Conservation (phyloP, 1,140 invertebrate species). For the Solen grandis region DNA sequence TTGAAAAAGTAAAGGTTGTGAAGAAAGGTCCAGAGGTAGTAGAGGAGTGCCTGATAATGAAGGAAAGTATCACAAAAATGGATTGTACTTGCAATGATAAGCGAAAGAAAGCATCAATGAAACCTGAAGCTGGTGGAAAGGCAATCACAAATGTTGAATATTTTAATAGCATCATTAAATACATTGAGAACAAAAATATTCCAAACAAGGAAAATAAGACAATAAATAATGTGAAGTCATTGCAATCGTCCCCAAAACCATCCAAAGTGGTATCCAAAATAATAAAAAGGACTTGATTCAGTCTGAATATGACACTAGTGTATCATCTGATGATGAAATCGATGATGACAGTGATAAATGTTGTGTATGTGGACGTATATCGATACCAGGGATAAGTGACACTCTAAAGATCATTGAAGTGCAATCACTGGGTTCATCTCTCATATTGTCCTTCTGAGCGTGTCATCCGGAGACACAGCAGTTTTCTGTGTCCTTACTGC, state of each 20-base stretch:
- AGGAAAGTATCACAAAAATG: neutral
- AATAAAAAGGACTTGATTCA: neutral
- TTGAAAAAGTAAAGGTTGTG: neutral
- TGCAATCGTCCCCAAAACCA: neutral
- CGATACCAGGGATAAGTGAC: neutral
- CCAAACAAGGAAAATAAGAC: too few species aligned
- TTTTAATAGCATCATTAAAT: neutral
- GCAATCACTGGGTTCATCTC: too few species aligned
- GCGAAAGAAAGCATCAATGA: neutral
- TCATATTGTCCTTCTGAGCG: too few species aligned
- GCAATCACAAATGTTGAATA: neutral
- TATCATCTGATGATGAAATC: neutral
- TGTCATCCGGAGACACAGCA: too few species aligned
- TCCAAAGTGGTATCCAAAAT: slow-evolving; percentile 5
- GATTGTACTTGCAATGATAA: neutral
- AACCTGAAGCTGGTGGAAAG: neutral
- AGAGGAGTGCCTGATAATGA: neutral
- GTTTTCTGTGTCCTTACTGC: too few species aligned
- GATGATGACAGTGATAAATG: neutral
- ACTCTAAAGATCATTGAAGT: too few species aligned
- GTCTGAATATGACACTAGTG: neutral
- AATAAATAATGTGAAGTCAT: neutral
- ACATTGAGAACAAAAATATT: neutral
- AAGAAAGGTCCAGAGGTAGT: neutral
- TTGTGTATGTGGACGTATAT: neutral